Base-by-base conservation (phyloP, 2,797 vertebrate genomes). In the Melanotaenia pygmaea region DNA sequence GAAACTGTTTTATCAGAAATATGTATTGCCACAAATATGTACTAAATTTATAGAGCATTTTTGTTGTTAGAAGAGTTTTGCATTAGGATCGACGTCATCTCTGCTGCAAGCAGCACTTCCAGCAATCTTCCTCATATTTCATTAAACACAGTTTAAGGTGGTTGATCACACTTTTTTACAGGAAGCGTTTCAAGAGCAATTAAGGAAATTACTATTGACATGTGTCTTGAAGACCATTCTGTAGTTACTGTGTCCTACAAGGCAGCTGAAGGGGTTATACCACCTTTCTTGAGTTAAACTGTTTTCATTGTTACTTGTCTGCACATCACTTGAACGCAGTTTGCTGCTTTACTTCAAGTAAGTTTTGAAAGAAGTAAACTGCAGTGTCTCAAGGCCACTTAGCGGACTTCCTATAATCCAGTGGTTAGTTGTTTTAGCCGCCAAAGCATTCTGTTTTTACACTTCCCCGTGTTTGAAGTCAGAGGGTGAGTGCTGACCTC, bases 351-450 rank as follows among this genome's bases (percentile, higher is more conserved):
- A 8, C 30, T 30, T 67, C 58, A 22, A 12, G 53, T 35, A 18
- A 16, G 9, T 30, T 63, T 69, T 34, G 61, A 53, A 58, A 12
- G 24, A 78, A 60, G 76, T 80, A 87, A 91, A 86, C 87, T 86
- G 81, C 92, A 73, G 83, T 90, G 92, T 94, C 94, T 95, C 94
- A 95, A 93, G 94, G 93, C 94, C 92, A 87, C 95, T 93, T 94
- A 95, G 94, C 92, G 95, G 95, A 97, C 97, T 94, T 96, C 95
- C 95, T 91, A 92, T 97, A 96, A 96, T 97, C 95, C 95, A 5
- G 91, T 74, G 86, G 87, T 91, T 93, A 92, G 95, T 94, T 92
- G 83, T 92, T 93, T 93, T 92, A 89, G 95, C 93, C 94, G 93
- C 94, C 95, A 94, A 94, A 94, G 94, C 92, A 91, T 94, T 90